Conservation (phyloP, 2,113 vertebrate genomes). For the Lichenostomus cassidix region DNA sequence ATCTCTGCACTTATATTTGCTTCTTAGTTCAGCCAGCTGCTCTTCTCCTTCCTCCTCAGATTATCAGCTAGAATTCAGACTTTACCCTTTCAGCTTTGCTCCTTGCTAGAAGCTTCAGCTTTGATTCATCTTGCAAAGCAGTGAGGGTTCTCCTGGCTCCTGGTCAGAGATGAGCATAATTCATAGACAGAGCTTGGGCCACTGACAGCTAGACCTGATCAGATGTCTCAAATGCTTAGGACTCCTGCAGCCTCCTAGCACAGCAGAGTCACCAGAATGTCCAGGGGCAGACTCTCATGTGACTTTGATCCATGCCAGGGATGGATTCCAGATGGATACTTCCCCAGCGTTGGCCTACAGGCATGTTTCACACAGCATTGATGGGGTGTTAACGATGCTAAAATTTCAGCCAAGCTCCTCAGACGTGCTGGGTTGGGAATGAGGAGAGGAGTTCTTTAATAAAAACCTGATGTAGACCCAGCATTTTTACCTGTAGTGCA, state of each 20-base stretch:
- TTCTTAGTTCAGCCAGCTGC: background rate
- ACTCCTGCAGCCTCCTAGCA: background rate
- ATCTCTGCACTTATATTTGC: too few species aligned
- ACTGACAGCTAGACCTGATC: background rate
- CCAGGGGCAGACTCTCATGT: background rate
- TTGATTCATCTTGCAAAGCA: background rate
- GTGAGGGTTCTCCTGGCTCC: background rate
- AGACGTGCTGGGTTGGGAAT: background rate
- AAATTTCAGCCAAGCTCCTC: conserved; percentile 27
- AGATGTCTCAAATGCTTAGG: background rate
- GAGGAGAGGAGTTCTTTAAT: background rate
- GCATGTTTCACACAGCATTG: conserved; percentile 25
- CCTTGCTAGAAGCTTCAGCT: background rate
- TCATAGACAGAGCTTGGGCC: background rate
- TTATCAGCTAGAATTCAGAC: background rate
- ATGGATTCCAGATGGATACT: conserved; percentile 53
- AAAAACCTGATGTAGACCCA: background rate
- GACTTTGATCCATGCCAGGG: conserved; percentile 49
- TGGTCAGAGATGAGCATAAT: background rate
- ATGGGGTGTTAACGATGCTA: conserved; percentile 60
- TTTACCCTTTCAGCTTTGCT: background rate
- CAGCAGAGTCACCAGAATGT: background rate
- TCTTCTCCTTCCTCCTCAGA: background rate
- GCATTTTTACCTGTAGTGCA: background rate
- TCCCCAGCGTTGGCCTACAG: background rate